Evolutionary conservation across 2,797 vertebrate genomes (phyloP).

Genomic region (Melanotaenia maccullochi): DNA sequence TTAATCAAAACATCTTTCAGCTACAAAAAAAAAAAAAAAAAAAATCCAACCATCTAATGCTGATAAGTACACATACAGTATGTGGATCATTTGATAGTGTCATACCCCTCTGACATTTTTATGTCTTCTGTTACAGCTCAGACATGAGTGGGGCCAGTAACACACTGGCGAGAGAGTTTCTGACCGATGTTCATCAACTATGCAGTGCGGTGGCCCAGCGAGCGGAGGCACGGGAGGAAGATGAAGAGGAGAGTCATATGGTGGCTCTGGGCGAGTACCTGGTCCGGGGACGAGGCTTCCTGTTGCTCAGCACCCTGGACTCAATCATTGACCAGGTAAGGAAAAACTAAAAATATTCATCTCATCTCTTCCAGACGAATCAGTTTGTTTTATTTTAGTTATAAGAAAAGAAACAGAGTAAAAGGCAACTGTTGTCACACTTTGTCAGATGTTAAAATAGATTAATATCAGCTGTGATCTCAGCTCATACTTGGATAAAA

Average conservation of each 20-base stretch:
- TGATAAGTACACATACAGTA: not conserved
- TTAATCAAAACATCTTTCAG: not conserved
- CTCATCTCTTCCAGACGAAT: not conserved
- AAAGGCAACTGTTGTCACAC: not conserved
- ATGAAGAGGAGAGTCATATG: conserved; percentile 96
- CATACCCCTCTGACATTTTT: not conserved
- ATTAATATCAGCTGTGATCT: not conserved
- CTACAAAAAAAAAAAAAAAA: not conserved
- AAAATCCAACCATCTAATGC: not conserved
- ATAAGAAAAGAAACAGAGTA: not conserved
- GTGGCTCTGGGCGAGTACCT: conserved; percentile 95
- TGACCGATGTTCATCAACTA: conserved; percentile 95
- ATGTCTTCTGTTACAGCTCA: conserved; percentile 80
- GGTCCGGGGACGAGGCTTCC: conserved; percentile 92
- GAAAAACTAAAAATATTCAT: not conserved
- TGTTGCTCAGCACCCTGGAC: conserved; percentile 92
- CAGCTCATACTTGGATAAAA: not conserved
- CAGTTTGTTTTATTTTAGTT: not conserved
- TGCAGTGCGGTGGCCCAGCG: conserved; percentile 95
- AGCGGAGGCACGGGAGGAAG: conserved; percentile 89
- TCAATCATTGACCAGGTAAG: conserved; percentile 94
- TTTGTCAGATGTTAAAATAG: not conserved
- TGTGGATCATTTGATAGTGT: not conserved
- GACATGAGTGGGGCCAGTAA: conserved; percentile 98
- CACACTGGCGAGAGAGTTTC: conserved; percentile 95